These are phyloP conservation scores for Perithous albicinctus DNA, from an alignment of 2,888 invertebrate genomes.

Conservation along the genomic window DNA sequence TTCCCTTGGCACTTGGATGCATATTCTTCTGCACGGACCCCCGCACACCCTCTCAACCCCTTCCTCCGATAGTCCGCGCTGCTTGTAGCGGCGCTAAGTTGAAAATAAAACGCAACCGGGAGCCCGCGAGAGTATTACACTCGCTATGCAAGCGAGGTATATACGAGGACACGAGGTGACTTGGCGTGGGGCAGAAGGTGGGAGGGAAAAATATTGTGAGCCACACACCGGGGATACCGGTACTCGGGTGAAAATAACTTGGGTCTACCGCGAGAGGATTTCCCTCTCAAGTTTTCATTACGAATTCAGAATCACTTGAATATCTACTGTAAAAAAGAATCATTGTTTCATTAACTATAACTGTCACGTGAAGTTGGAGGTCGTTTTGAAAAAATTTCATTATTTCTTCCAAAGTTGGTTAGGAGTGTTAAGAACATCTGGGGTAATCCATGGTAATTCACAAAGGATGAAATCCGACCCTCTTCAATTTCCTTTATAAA, in stretches of 20 bases:
- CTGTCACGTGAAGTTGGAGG: too few species aligned
- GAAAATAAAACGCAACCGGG: constrained; percentile 60
- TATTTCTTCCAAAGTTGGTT: too few species aligned
- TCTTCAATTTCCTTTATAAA: too few species aligned
- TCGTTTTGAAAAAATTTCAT: too few species aligned
- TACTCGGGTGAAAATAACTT: constrained; percentile 60
- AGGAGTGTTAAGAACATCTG: too few species aligned
- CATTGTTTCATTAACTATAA: too few species aligned
- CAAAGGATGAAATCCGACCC: too few species aligned
- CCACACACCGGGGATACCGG: constrained; percentile 60
- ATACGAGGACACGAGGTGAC: neutral
- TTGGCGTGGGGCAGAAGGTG: neutral
- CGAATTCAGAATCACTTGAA: neutral
- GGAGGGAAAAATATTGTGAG: constrained; percentile 25
- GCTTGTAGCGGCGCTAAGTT: constrained; percentile 61
- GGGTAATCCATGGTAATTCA: too few species aligned
- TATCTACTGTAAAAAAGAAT: neutral
- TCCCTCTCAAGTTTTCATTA: constrained; percentile 22
- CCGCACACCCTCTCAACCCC: constrained; percentile 48
- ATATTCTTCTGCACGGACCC: constrained; percentile 33
- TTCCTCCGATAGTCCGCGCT: constrained; percentile 5
- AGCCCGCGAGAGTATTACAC: constrained; percentile 56
- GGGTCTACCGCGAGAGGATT: constrained; percentile 34
- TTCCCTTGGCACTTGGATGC: constrained; percentile 31
- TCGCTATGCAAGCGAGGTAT: constrained; percentile 28